These are phyloP conservation scores for Aurelia coerulea DNA, from an alignment of 30 jellyfish, hydroid and myxozoan species.

Conservation along the genomic window DNA sequence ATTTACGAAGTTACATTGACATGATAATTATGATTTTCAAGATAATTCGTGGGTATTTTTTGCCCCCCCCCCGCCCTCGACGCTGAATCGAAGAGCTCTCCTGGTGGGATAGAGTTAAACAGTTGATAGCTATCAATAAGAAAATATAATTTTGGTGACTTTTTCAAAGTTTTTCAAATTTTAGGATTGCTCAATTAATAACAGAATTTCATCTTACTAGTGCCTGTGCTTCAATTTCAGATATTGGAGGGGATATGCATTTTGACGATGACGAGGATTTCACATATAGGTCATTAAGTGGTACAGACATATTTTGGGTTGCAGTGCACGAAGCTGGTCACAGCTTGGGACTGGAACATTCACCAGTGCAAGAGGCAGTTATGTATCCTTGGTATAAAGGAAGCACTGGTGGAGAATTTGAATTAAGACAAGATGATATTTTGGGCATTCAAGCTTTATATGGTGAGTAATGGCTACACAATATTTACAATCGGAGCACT, in stretches of 20 bases:
- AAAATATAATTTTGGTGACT: not conserved
- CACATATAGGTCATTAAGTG: conserved; percentile 33
- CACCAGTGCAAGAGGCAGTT: conserved; percentile 68
- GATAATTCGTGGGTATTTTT: no score
- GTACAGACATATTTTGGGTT: conserved; percentile 75
- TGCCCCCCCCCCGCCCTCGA: no score
- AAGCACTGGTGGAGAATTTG: conserved; percentile 49
- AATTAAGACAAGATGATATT: conserved; percentile 72
- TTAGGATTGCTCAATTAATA: not conserved
- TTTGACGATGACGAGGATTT: conserved; percentile 86
- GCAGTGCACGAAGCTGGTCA: conserved; percentile 96
- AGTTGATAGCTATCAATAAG: no score
- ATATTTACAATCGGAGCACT: not conserved
- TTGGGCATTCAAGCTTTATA: conserved; percentile 73
- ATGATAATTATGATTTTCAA: no score
- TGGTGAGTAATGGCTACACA: conserved; percentile 35
- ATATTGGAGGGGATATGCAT: conserved; percentile 77
- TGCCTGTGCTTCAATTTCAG: not conserved
- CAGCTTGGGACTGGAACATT: conserved; percentile 87
- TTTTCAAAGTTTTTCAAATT: not conserved
- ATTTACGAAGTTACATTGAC: no score
- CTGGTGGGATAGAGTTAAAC: no score
- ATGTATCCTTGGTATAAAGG: conserved; percentile 93
- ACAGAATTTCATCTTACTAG: not conserved
- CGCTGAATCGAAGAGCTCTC: no score